Evolutionary conservation across 2,888 invertebrate genomes (phyloP).

Genomic region (Bellardia bayeri): DNA sequence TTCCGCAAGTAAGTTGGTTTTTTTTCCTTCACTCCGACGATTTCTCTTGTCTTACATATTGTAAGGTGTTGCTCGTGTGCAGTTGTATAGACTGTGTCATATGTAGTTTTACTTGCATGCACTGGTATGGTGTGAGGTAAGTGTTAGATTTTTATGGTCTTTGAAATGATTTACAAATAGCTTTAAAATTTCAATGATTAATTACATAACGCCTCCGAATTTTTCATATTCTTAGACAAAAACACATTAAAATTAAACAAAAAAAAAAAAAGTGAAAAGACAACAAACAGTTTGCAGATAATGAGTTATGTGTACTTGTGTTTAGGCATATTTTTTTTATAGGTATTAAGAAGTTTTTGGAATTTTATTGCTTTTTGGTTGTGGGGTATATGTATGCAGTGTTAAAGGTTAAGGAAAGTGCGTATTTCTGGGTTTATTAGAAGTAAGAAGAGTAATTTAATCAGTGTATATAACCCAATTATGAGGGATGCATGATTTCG

Average conservation of each 20-base stretch:
- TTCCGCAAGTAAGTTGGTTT: conserved; percentile 26
- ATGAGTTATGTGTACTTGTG: conserved; percentile 39
- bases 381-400: not conserved
- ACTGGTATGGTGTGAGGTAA: conserved; percentile 38
- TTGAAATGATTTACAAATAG: conserved; percentile 71
- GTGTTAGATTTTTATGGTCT: conserved; percentile 69
- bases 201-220: conserved; percentile 71
- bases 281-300: conserved; percentile 28
- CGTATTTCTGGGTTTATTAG: not conserved
- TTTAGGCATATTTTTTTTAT: not conserved
- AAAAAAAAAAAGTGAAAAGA: conserved; percentile 9
- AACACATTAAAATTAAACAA: not conserved
- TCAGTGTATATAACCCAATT: too few relatives aligned
- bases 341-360: not conserved
- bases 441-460: too few relatives aligned
- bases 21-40: conserved; percentile 14
- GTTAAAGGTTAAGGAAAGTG: not conserved
- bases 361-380: not conserved
- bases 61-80: conserved; percentile 61
- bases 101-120: conserved; percentile 5
- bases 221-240: conserved; percentile 43
- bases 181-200: conserved; percentile 70
- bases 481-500: too few relatives aligned
- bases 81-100: conserved; percentile 45
- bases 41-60: conserved; percentile 54